Evolutionary conservation across 2,888 invertebrate genomes (phyloP).

Genomic region (Drosophila lutescens): DNA sequence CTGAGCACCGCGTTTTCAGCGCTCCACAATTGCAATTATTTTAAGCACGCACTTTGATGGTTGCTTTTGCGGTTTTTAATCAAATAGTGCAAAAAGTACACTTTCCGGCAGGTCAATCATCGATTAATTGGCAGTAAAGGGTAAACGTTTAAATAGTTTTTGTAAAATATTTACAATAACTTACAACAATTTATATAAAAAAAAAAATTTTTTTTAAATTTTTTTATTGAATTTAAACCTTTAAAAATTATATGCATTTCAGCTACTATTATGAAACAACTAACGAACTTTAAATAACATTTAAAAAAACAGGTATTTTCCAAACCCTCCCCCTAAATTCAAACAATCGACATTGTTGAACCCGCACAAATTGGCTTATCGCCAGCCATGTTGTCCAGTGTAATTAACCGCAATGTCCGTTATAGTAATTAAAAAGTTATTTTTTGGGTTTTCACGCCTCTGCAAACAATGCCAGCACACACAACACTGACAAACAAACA

Average conservation of each 20-base stretch:
- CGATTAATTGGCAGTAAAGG: not conserved
- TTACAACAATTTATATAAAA: no score
- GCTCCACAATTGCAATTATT: conserved; percentile 49
- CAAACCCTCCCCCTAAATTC: not conserved
- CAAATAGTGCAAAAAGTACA: conserved; percentile 26
- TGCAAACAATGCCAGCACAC: conserved; percentile 10
- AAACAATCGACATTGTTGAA: conserved; percentile 10
- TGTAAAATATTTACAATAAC: no score
- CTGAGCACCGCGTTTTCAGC: conserved; percentile 28
- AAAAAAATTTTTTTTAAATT: no score
- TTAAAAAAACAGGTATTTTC: not conserved
- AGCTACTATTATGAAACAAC: not conserved
- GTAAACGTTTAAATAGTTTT: not conserved
- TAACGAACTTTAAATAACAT: not conserved
- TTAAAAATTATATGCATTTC: no score
- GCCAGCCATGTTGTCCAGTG: conserved; percentile 42
- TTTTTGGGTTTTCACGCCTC: conserved; percentile 52
- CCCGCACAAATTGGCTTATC: conserved; percentile 35
- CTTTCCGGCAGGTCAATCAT: conserved; percentile 8
- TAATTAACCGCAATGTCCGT: conserved; percentile 49
- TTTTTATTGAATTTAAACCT: no score
- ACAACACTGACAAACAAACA: not conserved
- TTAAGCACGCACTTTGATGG: conserved; percentile 52
- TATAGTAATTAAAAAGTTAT: conserved; percentile 50
- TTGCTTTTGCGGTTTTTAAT: conserved; percentile 47